Conservation (phyloP, 2,113 vertebrate species). For the Nicator chloris region DNA sequence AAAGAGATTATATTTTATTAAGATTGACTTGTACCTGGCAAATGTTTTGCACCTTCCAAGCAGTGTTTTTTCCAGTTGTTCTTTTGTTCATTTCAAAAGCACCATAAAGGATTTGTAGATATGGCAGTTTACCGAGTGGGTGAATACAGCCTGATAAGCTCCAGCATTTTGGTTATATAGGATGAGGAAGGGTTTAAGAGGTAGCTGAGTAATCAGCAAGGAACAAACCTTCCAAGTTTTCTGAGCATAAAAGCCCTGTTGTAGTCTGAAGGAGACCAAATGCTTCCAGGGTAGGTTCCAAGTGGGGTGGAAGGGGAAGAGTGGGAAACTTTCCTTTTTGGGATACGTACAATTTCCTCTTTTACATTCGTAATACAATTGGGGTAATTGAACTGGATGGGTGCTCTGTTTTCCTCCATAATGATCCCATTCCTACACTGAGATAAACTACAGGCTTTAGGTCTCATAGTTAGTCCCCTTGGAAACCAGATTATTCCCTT, state of each 20-base stretch:
- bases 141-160: background rate
- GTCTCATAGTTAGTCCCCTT: constrained; percentile 10
- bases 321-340: constrained; percentile 48
- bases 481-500: constrained; percentile 49
- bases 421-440: constrained; percentile 15
- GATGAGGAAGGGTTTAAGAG: background rate
- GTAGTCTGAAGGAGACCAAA: constrained; percentile 15
- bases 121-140: fast-evolving
- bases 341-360: constrained; percentile 54
- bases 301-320: constrained; percentile 28
- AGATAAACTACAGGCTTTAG: constrained; percentile 41
- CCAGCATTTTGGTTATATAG: background rate
- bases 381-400: constrained; percentile 33
- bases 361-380: constrained; percentile 37
- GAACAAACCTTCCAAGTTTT: background rate
- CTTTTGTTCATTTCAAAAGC: background rate
- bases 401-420: constrained; percentile 5
- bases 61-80: background rate
- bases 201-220: background rate
- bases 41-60: background rate
- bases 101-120: background rate
- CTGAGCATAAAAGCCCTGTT: constrained; percentile 14
- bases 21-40: background rate
- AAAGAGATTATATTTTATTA: background rate
- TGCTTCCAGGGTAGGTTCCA: constrained; percentile 38